A percentile compares a stretch with the other conserved stretches of the same genome.
Conservation (phyloP, 2,888 invertebrate genomes). For the Platynereis dumerilii region DNA sequence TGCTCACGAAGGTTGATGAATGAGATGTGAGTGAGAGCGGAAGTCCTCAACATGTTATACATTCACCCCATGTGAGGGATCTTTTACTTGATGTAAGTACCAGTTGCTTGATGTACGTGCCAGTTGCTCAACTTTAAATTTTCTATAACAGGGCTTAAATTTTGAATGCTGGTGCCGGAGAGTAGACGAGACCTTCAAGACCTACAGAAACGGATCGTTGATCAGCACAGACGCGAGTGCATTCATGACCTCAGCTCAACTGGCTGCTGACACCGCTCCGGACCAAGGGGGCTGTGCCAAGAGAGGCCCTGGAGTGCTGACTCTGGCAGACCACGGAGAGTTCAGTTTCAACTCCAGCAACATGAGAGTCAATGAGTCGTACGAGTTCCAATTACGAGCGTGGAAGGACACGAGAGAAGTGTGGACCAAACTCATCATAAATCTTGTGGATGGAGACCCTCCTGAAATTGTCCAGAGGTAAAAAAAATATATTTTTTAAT, state of each 20-base stretch:
- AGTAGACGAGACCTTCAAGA: no score
- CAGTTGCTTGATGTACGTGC: no score
- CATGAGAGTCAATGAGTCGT: conserved; percentile 41
- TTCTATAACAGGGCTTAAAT: no score
- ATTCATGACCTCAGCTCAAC: conserved; percentile 33
- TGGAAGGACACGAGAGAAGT: conserved; percentile 36
- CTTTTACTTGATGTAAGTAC: no score
- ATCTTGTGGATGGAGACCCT: conserved; percentile 38
- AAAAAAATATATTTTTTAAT: neutral
- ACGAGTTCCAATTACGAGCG: conserved; percentile 39
- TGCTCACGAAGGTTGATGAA: no score
- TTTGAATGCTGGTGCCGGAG: no score
- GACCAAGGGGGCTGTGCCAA: neutral
- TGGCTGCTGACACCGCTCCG: neutral
- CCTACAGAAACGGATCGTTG: no score
- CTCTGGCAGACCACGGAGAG: conserved; percentile 17
- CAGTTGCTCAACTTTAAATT: no score
- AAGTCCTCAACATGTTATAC: no score
- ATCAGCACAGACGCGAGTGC: conserved; percentile 7
- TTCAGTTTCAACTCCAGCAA: conserved; percentile 40
- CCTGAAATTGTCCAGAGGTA: conserved; percentile 30
- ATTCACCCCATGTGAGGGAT: no score
- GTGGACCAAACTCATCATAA: conserved; percentile 30
- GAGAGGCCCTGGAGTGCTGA: conserved; percentile 12
- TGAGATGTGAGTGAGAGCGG: no score